Base-by-base conservation (phyloP, 2,113 vertebrate genomes). In the Bucco capensis region DNA sequence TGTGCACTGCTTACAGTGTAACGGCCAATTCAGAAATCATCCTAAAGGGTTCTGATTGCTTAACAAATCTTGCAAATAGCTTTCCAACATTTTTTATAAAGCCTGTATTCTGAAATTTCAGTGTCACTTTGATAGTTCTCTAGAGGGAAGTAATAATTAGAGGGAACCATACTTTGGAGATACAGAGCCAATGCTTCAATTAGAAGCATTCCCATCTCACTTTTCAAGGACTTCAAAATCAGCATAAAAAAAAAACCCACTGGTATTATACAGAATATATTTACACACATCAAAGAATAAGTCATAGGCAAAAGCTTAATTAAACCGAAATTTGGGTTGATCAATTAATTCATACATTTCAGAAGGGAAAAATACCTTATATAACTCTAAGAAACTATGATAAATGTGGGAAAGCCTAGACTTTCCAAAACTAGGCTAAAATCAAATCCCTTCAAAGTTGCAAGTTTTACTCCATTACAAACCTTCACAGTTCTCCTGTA, bases 221-320 rank as follows among this genome's bases (percentile, higher is more conserved):
- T 93, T 92, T 88, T 93, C 86, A 91, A 93, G 64, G 42, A 83
- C 88, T 88, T 95, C 84, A 92, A 93, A 95, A 91, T 91, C 57
- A 84, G 76, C 65, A 91, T 74, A 23, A 50, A 90, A 86, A 92
- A 88, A 94, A 81, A 77, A 71, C 82, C n/a, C n/a, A 67, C 58
- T 92, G 71, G 86, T 69, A 56, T 73, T 92, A 86, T 53, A 67
- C 77, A 87, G 92, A 93, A 94, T 95, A 90, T 94, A 95, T 96
- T 96, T 88, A 85, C 25, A 44, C 80, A 95, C 84, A 95, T 93
- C 89, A 94, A 95, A 96, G 93, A 83, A 65, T 33, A 94, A 90
- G 93, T 89, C 80, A 64, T 30, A 92, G 80, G 84, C 44, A 8
- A 94, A 92, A 92, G 78, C 93, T 93, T 96, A 96, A 96, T 95